Base-by-base conservation (phyloP, 2,113 vertebrate genomes). In the Suricata suricatta region DNA sequence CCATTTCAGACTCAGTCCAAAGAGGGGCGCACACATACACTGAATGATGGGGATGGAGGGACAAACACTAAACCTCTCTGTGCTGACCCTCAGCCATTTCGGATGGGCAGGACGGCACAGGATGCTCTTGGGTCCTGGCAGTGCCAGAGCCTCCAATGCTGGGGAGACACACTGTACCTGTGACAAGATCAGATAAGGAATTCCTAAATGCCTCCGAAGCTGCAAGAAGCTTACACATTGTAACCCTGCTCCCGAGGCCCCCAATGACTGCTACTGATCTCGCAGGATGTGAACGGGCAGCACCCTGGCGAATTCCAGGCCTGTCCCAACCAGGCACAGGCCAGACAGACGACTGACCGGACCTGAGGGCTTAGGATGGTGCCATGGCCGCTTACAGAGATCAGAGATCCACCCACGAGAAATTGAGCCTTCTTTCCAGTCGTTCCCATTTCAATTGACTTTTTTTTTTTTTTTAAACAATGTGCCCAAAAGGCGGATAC, bases 321-420 rank as follows among this genome's bases (percentile, higher is more conserved):
- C 95, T 97, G 79, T 89, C 89, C 79, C 74, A 16, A 66, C 64
- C 89, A 92, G 72, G 0, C 44, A n/a, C 3, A 23, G 82, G 90
- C 52, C 7, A 7, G 31, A n/a, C 0, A 27, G 77, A 92, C 0
- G 6, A 25, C 15, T 3, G 7, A 25, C 15, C 2, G 69, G 76
- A 38, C 47, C 0, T 7, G n/a, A 76, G 54, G 1, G 16, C 69
- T 16, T 0, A 15, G 47, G 35, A 69, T 25, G 6, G 2, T 8
- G 41, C 35, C 2, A 2, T 15, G 15, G 63, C 50, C 27, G 54
- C 74, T 27, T 1, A 21, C 77, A 25, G n/a, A 76, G 31, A 33
- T 33, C 2, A 50, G 21, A 50, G 21, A 92, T 1, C 66, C 27
- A 14, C 41, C 41, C 3, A 10, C 0, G 21, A 60, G 41, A 35